Conservation (phyloP, 2,888 invertebrate genomes). For the Hemistola chrysoprasaria region DNA sequence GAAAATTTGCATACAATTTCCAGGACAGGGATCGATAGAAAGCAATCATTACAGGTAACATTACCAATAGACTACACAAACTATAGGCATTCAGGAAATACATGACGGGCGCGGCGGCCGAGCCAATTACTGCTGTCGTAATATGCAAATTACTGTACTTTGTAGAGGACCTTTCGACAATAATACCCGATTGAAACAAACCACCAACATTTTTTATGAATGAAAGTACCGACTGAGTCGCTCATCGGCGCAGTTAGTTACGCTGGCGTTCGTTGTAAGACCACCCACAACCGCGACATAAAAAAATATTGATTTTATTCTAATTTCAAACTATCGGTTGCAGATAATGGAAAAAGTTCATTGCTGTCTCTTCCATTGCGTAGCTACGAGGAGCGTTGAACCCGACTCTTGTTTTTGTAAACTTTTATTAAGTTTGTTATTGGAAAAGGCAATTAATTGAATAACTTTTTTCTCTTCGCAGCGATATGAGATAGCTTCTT, state of each 20-base stretch:
- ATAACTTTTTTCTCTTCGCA: constrained; percentile 10
- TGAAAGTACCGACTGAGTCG: constrained; percentile 21
- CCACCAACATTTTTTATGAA: constrained; percentile 31
- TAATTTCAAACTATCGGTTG: constrained; percentile 48
- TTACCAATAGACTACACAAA: constrained; percentile 16
- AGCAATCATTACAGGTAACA: constrained; percentile 37
- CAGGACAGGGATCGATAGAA: constrained; percentile 26
- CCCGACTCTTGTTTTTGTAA: constrained; percentile 27
- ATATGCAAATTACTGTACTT: constrained; percentile 55
- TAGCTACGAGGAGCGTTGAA: constrained; percentile 29
- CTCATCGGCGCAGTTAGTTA: constrained; percentile 21
- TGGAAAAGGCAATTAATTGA: constrained; percentile 15
- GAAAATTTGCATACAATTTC: constrained; percentile 9
- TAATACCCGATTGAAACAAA: constrained; percentile 45
- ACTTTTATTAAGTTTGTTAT: constrained; percentile 20
- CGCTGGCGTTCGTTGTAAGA: constrained; percentile 24
- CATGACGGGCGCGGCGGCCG: constrained; percentile 39
- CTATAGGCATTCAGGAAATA: constrained; percentile 40
- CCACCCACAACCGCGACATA: constrained; percentile 25
- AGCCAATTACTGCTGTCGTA: constrained; percentile 37
- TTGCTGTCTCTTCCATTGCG: constrained; percentile 34
- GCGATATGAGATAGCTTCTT: constrained; percentile 9
- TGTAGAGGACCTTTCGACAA: constrained; percentile 43
- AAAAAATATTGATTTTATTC: constrained; percentile 43
- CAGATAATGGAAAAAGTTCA: constrained; percentile 57